Base-by-base conservation (phyloP, 1,140 invertebrate genomes). In the Drosophila rufa region DNA sequence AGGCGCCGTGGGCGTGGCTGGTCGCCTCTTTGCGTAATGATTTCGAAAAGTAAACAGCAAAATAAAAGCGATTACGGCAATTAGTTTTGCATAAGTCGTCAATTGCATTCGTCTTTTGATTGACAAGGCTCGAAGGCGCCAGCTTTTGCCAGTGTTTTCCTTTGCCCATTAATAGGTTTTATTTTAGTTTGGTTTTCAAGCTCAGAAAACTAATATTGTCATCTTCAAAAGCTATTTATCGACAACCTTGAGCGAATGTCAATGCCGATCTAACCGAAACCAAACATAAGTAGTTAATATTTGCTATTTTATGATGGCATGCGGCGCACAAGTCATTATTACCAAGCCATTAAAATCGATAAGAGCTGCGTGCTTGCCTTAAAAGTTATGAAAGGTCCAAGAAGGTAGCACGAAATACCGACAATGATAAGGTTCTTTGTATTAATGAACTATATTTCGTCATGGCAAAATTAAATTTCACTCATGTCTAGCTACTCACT, bases 1-100 rank as follows among this genome's bases (percentile, higher is more conserved):
- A 50, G 75, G 75, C 74, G 64, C 57, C 75, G 51, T 79, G 48
- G 83, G 82, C 79, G 84, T 89, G 84, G 53, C 77, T 42, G 19
- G 30, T 40, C 33, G 47, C 33, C 27, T 22, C 30, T 77, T 77
- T 67, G 65, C 78, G 82, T 80, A 74, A 86, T 85, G 27, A 75
- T 53, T 59, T 66, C 55, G 59, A 79, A 75, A 75, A 76, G 45
- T 46, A 66, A 69, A 48, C 27, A 77, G 38, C 46, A 17, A 77
- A 71, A 71, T 43, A 79, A 60, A 79, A 76, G 46, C 19, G 73
- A 58, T 79, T 79, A 56, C 68, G 55, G 59, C 77, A 80, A 60
- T 66, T 58, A 60, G 46, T 79, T 38, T 60, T 76, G 64, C 75
- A 78, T 61, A 69, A 78, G 56, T 45, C 74, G 57, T 55, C 50